Evolutionary conservation across 2,113 vertebrate genomes (phyloP), one percentile per base, ranked within the genome.

Genomic region (Marmota monax): DNA sequence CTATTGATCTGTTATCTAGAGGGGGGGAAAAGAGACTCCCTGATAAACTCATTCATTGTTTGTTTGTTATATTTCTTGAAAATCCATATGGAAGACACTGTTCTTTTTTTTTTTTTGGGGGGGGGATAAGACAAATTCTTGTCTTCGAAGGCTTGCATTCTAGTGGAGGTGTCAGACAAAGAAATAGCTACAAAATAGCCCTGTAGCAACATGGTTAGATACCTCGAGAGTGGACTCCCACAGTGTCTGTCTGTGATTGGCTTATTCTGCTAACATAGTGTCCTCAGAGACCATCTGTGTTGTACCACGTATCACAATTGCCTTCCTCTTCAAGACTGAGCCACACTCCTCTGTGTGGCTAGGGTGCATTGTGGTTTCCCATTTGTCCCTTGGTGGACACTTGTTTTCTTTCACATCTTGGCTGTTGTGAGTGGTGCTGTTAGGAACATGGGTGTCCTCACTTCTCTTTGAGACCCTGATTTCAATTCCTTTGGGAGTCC

Each of bases 1-100:
- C 79, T 92, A 65, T 77, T 84, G 92, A 94, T 80, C 74, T 93
- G 53, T 84, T 67, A n/a, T 79, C 32, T 39, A 48, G 90, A 34
- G 37, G 90, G 37, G 37, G 34, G 25, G 70, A 70, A 85, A 37
- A 67, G 32, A n/a, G n/a, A 48, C 53, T 89, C 78, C 56, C 23
- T 32, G 34, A 45, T 69, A 78, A 94, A 83, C 42, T 76, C 39
- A 76, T 69, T 88, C 70, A 48, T 51, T 88, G 73, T 84, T 94
- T 51, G 72, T 80, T 48, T 63, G 14, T 88, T 79, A 25, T 27
- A 14, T 76, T 79, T 86, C n/a, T 25, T 92, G 58, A 84, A 88
- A 95, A 65, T 56, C 96, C 78, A 5, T 45, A 23, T n/a, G 70
- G 37, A 48, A 96, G 67, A 34, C 27, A n/a, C 3, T n/a, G 8